phyloP scores from a whole-genome alignment of 1,140 invertebrate genomes.

The Euura saliciscinereae region DNA sequence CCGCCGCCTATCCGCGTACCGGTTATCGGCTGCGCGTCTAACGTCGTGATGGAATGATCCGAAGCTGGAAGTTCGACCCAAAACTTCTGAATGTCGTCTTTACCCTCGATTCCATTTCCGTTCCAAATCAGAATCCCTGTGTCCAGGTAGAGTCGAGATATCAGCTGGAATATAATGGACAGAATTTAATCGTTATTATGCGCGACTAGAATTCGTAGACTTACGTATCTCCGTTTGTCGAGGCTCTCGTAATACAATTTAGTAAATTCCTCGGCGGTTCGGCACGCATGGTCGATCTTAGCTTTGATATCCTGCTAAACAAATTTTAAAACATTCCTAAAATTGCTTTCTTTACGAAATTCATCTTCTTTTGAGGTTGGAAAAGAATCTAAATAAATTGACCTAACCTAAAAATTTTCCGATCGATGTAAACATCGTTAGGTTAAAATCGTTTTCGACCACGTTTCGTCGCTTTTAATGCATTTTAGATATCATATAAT shows the following conservation, averaged over 20 bases:
- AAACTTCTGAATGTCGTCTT: slow-evolving; percentile 80
- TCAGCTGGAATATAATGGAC: slow-evolving; percentile 60
- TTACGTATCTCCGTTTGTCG: slow-evolving; percentile 81
- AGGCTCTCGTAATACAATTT: slow-evolving; percentile 83
- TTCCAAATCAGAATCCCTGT: slow-evolving; percentile 84
- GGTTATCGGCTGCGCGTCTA: slow-evolving; percentile 81
- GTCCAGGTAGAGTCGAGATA: slow-evolving; percentile 80
- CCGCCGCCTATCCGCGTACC: slow-evolving; percentile 50
- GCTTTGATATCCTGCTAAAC: slow-evolving; percentile 48
- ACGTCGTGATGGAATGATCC: slow-evolving; percentile 70
- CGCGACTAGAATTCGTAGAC: slow-evolving; percentile 22
- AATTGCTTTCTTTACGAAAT: too few species aligned
- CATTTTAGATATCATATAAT: too few species aligned
- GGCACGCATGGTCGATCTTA: slow-evolving; percentile 76
- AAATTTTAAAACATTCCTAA: too few species aligned
- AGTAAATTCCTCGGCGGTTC: slow-evolving; percentile 81
- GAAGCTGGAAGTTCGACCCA: slow-evolving; percentile 75
- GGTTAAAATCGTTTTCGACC: too few species aligned
- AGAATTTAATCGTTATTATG: too few species aligned
- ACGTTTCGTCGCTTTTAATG: too few species aligned
- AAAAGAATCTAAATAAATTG: too few species aligned
- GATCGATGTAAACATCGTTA: too few species aligned
- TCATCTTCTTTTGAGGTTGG: too few species aligned
- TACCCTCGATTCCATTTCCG: slow-evolving; percentile 77
- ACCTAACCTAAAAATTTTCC: too few species aligned